Percentiles rank a stretch among this genome's conserved stretches.
phyloP scores from a whole-genome alignment of 1,140 invertebrate species.

The Bicyclus anynana region DNA sequence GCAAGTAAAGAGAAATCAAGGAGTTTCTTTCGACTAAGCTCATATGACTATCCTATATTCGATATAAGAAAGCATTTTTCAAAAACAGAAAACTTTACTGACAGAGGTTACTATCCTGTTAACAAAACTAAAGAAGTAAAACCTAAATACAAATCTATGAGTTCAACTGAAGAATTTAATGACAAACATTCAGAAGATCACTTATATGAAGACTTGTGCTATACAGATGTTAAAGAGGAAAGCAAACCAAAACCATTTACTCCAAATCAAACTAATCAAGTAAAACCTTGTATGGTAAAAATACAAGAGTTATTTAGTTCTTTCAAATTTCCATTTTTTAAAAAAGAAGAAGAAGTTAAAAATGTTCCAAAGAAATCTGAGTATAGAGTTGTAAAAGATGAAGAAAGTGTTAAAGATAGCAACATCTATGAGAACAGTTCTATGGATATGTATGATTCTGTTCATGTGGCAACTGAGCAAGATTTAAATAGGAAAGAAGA shows the following conservation, averaged over 20 bases:
- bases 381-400: not conserved
- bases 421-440: conserved; percentile 59
- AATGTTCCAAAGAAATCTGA: conserved; percentile 8
- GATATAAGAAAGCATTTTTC: conserved; percentile 45
- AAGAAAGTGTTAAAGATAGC: conserved; percentile 23
- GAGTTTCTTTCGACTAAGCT: conserved; percentile 57
- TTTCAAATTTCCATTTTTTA: conserved; percentile 62
- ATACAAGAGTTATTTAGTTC: conserved; percentile 62
- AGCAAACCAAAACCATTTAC: conserved; percentile 12
- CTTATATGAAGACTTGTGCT: conserved; percentile 66
- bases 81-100: conserved; percentile 43
- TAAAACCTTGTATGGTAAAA: conserved; percentile 56
- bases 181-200: conserved; percentile 56
- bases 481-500: conserved; percentile 28
- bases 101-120: conserved; percentile 63
- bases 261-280: conserved; percentile 17
- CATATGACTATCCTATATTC: conserved; percentile 61
- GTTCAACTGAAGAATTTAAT: conserved; percentile 39
- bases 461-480: conserved; percentile 37
- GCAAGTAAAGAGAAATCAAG: conserved; percentile 40
- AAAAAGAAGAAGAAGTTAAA: conserved; percentile 37
- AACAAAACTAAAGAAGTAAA: conserved; percentile 48
- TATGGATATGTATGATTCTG: conserved; percentile 57
- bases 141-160: conserved; percentile 56
- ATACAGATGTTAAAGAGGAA: conserved; percentile 44